These are phyloP conservation scores for Otis tarda DNA, from an alignment of 2,113 vertebrate genomes.

Conservation along the genomic window DNA sequence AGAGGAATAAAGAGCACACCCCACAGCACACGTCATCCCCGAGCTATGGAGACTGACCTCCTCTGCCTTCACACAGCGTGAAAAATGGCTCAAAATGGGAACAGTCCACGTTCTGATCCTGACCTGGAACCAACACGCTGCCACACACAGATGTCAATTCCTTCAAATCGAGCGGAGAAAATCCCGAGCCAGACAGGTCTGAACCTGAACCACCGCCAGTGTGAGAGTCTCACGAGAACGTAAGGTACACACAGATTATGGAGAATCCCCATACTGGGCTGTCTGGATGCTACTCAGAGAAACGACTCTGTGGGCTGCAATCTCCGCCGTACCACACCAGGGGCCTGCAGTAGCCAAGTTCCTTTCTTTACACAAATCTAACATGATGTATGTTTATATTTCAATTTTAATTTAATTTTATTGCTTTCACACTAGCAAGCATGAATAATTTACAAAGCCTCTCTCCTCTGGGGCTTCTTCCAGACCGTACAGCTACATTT, in stretches of 20 bases:
- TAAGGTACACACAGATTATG: background rate
- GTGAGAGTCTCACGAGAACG: background rate
- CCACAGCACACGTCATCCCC: background rate
- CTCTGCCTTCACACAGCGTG: background rate
- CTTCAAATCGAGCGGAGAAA: background rate
- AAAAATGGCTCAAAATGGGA: background rate
- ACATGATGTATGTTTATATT: slow-evolving; percentile 36
- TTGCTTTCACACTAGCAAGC: slow-evolving; percentile 36
- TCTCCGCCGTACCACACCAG: background rate
- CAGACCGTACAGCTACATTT: background rate
- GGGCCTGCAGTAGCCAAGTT: background rate
- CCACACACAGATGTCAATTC: background rate
- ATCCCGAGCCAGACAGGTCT: fast-evolving
- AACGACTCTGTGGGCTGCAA: background rate
- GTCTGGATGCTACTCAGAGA: background rate
- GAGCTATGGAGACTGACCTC: background rate
- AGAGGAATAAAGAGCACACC: background rate
- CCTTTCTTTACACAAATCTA: background rate
- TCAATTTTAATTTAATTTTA: slow-evolving; percentile 59
- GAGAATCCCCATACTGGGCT: fast-evolving
- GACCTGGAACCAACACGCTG: background rate
- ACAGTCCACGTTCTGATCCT: background rate
- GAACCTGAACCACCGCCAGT: background rate
- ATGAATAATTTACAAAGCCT: slow-evolving; percentile 55
- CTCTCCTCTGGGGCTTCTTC: slow-evolving; percentile 6